Percentiles rank a stretch among this genome's conserved stretches.
These are phyloP conservation scores for Crepidodera aurea DNA, from an alignment of 2,888 invertebrate genomes.

Conservation along the genomic window DNA sequence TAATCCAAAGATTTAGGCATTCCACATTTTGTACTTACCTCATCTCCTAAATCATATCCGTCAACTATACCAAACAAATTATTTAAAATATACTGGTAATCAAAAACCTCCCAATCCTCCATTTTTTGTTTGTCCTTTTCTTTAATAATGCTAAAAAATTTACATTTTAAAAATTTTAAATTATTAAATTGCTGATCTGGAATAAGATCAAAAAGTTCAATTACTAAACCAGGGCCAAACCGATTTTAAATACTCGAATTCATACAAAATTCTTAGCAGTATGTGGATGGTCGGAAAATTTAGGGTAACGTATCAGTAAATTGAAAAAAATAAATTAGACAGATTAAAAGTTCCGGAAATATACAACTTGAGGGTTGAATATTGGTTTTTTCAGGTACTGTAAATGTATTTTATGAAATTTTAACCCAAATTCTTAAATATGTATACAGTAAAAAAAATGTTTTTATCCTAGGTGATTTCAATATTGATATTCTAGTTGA, in stretches of 20 bases:
- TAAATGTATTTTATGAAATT: background rate
- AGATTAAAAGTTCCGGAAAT: no score
- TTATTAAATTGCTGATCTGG: no score
- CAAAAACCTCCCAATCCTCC: slow-evolving; percentile 50
- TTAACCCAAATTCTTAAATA: background rate
- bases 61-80: slow-evolving; percentile 66
- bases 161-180: no score
- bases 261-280: no score
- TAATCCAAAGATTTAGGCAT: no score
- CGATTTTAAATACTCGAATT: no score
- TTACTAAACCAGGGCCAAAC: no score
- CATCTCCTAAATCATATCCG: slow-evolving; percentile 67
- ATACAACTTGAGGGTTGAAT: no score
- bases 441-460: background rate
- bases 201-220: no score
- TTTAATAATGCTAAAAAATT: slow-evolving; percentile 33
- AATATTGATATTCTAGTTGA: background rate
- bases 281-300: no score
- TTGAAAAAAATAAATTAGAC: no score
- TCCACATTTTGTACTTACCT: slow-evolving; percentile 64
- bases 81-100: slow-evolving; percentile 64
- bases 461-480: background rate
- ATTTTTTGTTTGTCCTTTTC: slow-evolving; percentile 35
- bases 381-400: background rate
- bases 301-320: no score